Base-by-base conservation (phyloP, 2,113 vertebrate genomes). In the Cyanoderma ruficeps region DNA sequence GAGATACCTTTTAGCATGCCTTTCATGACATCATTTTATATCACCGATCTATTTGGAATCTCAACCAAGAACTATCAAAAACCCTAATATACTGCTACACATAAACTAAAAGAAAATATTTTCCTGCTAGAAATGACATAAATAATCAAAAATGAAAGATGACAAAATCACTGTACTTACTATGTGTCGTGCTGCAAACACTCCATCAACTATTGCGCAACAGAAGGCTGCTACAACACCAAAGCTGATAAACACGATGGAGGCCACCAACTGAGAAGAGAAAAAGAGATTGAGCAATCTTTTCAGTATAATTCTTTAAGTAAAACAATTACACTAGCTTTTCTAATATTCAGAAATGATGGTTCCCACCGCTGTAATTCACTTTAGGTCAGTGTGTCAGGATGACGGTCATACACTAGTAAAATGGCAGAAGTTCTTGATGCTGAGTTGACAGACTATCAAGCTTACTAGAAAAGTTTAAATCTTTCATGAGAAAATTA, bases 221-320 rank as follows among this genome's bases (percentile, higher is more conserved):
- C 99, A 98, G 97, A 99, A 99, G 3, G 99, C 98, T 3, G 98
- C 98, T 33, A 98, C 98, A 65, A 99, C 98, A 4, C 99, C 99
- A 23, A 99, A 98, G 91, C 99, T 99, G 98, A 99, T 98, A 95
- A 99, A 99, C 83, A 99, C 98, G 2, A 99, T 99, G 56, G 99
- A 98, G 10, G 99, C 98, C 79, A 99, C 97, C 78, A 99, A 49
- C 99, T 99, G 93, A 81, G 91, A 92, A 95, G 14, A 91, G 59
- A 97, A 90, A 93, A 92, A 56, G 41, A 87, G 44, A 83, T 5
- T 80, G 65, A 88, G 60, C 42, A 59, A 89, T 31, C 18, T 50
- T 83, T 83, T 83, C 70, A 71, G 11, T 64, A 49, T 13, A 89
- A 80, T 56, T 86, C 63, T 47, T 67, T 25, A 86, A 68, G 30